Evolutionary conservation across 2,797 vertebrate species (phyloP), one percentile per base, ranked within the genome.

Genomic region (Trichosurus vulpecula): DNA sequence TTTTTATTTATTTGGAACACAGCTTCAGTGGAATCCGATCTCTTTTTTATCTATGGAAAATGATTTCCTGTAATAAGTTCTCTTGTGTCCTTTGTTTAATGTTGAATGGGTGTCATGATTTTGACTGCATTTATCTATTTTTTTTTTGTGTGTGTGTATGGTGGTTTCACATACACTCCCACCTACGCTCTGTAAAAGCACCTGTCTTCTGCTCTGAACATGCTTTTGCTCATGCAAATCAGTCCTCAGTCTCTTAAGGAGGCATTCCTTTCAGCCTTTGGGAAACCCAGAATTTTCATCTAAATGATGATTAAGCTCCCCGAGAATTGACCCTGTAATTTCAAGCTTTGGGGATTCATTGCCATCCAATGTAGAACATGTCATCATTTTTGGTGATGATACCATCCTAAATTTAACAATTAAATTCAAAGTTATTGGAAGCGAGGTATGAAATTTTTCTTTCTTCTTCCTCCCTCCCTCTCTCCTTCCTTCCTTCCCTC

Each of bases 1-100:
- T 54, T 98, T 94, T 94, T 35, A 57, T 94, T 92, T 95, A 14
- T 93, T 96, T 96, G 53, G 94, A 93, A 47, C 27, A 58, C 54
- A 58, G 74, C 30, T 66, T 96, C 11, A 91, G 54, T 74, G 35
- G 55, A 96, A 94, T 93, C 61, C 74, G 47, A 87, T 94, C 58
- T 96, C 55, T 66, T 27, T 81, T 47, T 81, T 91, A 5, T 95
- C 95, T 95, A 74, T 27, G 74, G 92, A 90, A 55, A 89, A 74
- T 91, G 10, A 87, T 87, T 96, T 90, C 81, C 56, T 13, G 57
- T 56, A 92, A 54, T 92, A 96, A 74, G 66, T 56, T 93, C 6
- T 74, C 90, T 93, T 95, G 29, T 81, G 92, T 51, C 94, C 58
- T 94, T 92, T 96, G 55, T 92, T 57, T 54, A 91, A 52, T n/a